Percentiles rank a stretch among this genome's conserved stretches.
Conservation (phyloP, 2,797 vertebrate genomes). For the Hydrocynus forskahlii region DNA sequence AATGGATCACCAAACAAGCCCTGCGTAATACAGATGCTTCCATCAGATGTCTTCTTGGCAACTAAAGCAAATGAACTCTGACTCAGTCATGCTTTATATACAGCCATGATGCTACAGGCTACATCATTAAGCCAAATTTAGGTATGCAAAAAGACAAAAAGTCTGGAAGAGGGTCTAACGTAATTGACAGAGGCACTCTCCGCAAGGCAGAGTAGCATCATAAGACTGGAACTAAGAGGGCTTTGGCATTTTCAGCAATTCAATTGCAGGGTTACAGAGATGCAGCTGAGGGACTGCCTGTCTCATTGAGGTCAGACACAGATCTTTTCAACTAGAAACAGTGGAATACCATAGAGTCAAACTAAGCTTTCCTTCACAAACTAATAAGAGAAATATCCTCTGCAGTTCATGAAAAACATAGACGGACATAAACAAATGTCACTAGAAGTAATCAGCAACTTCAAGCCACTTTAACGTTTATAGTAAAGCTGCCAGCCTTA, state of each 20-base stretch:
- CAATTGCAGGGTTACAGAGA: conserved; percentile 67
- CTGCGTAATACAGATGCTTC: conserved; percentile 33
- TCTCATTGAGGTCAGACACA: conserved; percentile 9
- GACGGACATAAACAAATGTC: not conserved
- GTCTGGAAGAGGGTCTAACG: conserved; percentile 29
- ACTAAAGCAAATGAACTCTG: conserved; percentile 21
- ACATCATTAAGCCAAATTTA: conserved; percentile 19
- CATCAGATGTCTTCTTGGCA: conserved; percentile 20
- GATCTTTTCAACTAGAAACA: conserved; percentile 15
- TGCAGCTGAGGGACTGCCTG: conserved; percentile 47
- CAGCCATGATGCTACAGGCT: conserved; percentile 1
- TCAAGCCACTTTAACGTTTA: not conserved
- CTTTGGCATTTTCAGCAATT: conserved; percentile 70
- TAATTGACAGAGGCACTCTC: conserved; percentile 64
- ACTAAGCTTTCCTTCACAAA: not conserved
- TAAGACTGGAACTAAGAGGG: conserved; percentile 56
- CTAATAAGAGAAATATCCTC: not conserved
- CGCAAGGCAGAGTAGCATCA: conserved; percentile 61
- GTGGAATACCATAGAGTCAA: not conserved
- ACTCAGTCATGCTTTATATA: not conserved
- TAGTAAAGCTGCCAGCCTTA: not conserved
- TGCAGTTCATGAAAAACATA: not conserved
- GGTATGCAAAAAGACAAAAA: not conserved
- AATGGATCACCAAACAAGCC: conserved; percentile 2
- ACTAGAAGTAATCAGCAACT: not conserved